These are phyloP conservation scores for Petrolisthes cinctipes DNA, from an alignment of 2,888 invertebrate species.

Conservation along the genomic window DNA sequence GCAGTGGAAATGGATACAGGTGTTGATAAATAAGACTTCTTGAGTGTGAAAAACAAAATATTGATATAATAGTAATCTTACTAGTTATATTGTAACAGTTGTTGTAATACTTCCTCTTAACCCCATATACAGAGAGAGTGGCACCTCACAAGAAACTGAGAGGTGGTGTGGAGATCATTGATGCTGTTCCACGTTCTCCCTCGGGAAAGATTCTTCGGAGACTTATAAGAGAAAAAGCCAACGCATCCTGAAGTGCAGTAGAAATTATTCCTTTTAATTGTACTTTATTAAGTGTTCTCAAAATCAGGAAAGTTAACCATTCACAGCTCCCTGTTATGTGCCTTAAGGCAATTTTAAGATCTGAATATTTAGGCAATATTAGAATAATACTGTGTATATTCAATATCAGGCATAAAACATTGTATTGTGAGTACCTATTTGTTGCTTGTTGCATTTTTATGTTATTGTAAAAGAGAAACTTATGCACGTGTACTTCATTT, in stretches of 20 bases:
- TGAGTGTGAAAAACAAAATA: too few relatives aligned
- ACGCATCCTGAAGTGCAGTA: neutral
- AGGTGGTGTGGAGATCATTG: conserved; percentile 79
- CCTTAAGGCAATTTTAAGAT: neutral
- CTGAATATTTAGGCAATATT: neutral
- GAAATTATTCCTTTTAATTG: neutral
- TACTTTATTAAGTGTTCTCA: neutral
- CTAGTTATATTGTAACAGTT: too few relatives aligned
- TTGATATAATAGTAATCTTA: too few relatives aligned
- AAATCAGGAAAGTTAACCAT: neutral
- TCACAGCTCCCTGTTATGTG: neutral
- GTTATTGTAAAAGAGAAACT: too few relatives aligned
- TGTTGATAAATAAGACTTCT: too few relatives aligned
- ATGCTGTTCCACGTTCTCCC: conserved; percentile 80
- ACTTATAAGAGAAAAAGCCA: conserved; percentile 71
- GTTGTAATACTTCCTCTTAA: too few relatives aligned
- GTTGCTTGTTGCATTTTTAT: too few relatives aligned
- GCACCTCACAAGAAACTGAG: conserved; percentile 81
- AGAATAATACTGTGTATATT: neutral
- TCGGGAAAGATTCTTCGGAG: conserved; percentile 83
- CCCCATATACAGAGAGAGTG: conserved; percentile 70
- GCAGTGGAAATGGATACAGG: too few relatives aligned
- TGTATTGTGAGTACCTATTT: too few relatives aligned
- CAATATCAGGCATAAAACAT: neutral
- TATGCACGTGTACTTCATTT: too few relatives aligned